Percentiles rank a stretch among this genome's conserved stretches.
These are phyloP conservation scores for Drosophila siamana DNA, from an alignment of 2,888 invertebrate genomes.

Conservation along the genomic window DNA sequence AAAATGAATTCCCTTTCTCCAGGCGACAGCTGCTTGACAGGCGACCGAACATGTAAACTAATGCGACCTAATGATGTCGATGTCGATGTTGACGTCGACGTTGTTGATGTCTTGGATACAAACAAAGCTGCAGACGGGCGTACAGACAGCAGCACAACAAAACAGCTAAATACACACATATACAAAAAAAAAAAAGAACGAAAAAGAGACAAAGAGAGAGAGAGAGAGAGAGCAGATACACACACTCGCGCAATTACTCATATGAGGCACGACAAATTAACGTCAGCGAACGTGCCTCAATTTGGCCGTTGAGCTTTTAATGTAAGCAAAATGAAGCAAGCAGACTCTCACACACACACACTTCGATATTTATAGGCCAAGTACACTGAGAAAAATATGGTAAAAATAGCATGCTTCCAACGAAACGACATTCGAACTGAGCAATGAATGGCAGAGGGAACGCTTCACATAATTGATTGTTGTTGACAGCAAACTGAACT, in stretches of 20 bases:
- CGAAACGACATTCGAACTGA: too few relatives aligned
- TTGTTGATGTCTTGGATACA: slow-evolving; percentile 30
- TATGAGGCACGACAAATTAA: slow-evolving; percentile 62
- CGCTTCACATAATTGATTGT: background rate
- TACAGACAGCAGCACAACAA: slow-evolving; percentile 9
- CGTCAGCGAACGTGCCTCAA: slow-evolving; percentile 68
- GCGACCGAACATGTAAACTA: slow-evolving; percentile 66
- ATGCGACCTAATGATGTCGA: slow-evolving; percentile 62
- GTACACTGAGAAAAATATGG: slow-evolving; percentile 22
- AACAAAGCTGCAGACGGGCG: slow-evolving; percentile 21
- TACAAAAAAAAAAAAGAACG: background rate
- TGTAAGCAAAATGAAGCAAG: slow-evolving; percentile 27
- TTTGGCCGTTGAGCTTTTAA: slow-evolving; percentile 65
- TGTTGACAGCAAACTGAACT: background rate
- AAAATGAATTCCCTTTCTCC: slow-evolving; percentile 18
- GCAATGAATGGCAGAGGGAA: too few relatives aligned
- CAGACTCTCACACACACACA: slow-evolving; percentile 14
- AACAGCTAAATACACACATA: background rate
- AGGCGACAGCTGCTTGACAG: slow-evolving; percentile 50
- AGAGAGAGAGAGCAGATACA: background rate
- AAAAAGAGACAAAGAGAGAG: background rate
- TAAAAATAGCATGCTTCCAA: too few relatives aligned
- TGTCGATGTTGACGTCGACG: slow-evolving; percentile 21
- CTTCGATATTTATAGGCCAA: slow-evolving; percentile 25
- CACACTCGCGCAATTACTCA: slow-evolving; percentile 49